These are phyloP conservation scores for Mus spretus DNA, from an alignment of 2,797 vertebrate species.

Conservation along the genomic window DNA sequence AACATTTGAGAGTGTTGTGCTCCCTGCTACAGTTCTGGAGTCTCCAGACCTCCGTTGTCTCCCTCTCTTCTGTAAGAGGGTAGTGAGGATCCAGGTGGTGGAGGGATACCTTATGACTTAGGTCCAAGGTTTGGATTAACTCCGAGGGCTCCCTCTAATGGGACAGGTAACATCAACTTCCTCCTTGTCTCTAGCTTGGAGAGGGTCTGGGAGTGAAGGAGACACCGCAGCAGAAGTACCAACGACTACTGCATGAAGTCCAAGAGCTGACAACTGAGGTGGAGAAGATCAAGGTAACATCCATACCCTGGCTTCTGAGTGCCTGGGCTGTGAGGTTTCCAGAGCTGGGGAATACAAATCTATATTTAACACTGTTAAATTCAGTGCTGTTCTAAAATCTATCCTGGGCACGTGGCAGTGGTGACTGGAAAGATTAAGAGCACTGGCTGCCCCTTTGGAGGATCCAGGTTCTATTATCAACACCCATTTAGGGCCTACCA, in stretches of 20 bases:
- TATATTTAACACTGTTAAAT: background rate
- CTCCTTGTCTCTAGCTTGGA: slow-evolving; percentile 90
- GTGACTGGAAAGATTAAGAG: background rate
- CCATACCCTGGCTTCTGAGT: background rate
- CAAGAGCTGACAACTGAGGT: slow-evolving; percentile 96
- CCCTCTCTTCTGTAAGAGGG: background rate
- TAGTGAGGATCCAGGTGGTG: background rate
- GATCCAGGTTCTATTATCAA: background rate
- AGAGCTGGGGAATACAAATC: background rate
- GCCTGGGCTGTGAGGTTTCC: background rate
- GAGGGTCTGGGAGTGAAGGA: slow-evolving; percentile 96
- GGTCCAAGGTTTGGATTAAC: slow-evolving; percentile 3
- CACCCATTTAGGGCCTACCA: background rate
- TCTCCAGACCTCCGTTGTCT: slow-evolving; percentile 10
- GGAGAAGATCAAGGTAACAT: slow-evolving; percentile 94
- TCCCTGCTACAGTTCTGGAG: background rate
- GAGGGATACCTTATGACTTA: slow-evolving; percentile 12
- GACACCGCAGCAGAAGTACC: slow-evolving; percentile 97
- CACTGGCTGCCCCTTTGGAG: background rate
- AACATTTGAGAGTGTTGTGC: background rate
- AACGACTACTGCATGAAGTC: slow-evolving; percentile 96
- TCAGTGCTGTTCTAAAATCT: background rate
- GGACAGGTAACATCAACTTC: background rate
- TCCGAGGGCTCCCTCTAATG: slow-evolving; percentile 14
- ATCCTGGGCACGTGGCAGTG: background rate